Base-by-base conservation (phyloP, 2,113 vertebrate genomes). In the Nothoprocta perdicaria region DNA sequence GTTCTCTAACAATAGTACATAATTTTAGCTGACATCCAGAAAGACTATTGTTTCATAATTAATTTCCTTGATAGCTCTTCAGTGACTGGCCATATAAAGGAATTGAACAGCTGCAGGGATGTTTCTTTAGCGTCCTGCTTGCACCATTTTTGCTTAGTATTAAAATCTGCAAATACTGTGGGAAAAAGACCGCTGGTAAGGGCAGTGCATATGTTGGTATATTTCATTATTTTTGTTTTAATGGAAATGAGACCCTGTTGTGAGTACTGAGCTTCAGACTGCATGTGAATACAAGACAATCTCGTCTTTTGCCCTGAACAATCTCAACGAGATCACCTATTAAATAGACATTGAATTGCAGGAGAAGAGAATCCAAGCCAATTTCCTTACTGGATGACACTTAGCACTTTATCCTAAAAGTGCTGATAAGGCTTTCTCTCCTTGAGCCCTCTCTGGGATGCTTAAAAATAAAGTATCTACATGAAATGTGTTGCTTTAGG, bases 341-440 rank as follows among this genome's bases (percentile, higher is more conserved):
- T 69, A 89, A 87, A 95, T 45, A 96, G 83, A 68, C 45, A 63
- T 92, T 86, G 67, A 94, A 65, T 10, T 18, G 41, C 22, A 3
- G 24, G 12, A 8, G 60, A 9, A 4, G 43, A 55, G 81, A 62
- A 46, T 71, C 89, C 58, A 85, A 95, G 35, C 65, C 46, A 75
- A 61, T 91, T 96, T 88, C 80, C 35, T 89, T 67, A 73, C 80
- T 95, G 93, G 95, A 90, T 79, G 65, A 66, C 79, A 92, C 72
- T 94, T 93, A 95, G 24, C 71, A 88, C 66, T 94, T 96, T 94
- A 94, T 95, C 88, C 90, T 93, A 67, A 93, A 96, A 95, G 48
- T 95, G 50, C 76, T 96, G 95, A 95, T 96, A 96, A 94, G 40
- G 23, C n/a, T 69, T 88, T 96, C 31, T 94, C 85, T 62, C 55